phyloP scores from a whole-genome alignment of 2,797 vertebrate species.

The Arnoldichthys spilopterus region DNA sequence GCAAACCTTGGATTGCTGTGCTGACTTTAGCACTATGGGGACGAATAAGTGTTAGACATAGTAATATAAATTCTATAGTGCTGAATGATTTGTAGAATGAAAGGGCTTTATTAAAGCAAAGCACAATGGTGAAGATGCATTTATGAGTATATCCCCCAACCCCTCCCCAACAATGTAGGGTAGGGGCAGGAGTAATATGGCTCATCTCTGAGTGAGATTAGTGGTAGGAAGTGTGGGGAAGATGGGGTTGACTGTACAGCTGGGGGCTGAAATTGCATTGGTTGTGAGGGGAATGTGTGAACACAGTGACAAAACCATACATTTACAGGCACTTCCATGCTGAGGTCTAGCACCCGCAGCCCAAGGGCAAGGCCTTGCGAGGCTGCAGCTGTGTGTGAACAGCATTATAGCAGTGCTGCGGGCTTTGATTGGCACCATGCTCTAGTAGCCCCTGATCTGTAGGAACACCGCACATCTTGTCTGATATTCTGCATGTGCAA shows the following conservation, averaged over 20 bases:
- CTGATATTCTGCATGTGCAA: slow-evolving; percentile 76
- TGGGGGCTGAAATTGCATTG: slow-evolving; percentile 17
- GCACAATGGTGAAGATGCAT: slow-evolving; percentile 7
- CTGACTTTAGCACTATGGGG: slow-evolving; percentile 33
- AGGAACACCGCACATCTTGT: slow-evolving; percentile 73
- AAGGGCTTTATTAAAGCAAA: not conserved
- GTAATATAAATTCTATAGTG: slow-evolving; percentile 29
- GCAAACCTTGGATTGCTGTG: slow-evolving; percentile 1
- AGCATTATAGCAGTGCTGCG: slow-evolving; percentile 47
- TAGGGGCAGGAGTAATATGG: slow-evolving; percentile 1
- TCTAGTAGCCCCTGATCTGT: slow-evolving; percentile 64
- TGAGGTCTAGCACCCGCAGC: slow-evolving; percentile 71
- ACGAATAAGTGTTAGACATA: slow-evolving; percentile 17
- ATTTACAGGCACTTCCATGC: slow-evolving; percentile 73
- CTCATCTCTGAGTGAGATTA: slow-evolving; percentile 22
- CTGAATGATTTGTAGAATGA: slow-evolving; percentile 23
- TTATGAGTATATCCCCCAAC: not conserved
- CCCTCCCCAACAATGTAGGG: not conserved
- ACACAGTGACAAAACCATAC: slow-evolving; percentile 77
- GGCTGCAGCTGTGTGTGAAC: slow-evolving; percentile 70
- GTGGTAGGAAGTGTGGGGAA: not conserved
- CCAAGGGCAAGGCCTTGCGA: slow-evolving; percentile 67
- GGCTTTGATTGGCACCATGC: slow-evolving; percentile 69
- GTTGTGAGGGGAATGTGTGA: slow-evolving; percentile 68
- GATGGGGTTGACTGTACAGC: not conserved